Base-by-base conservation (phyloP, 2,113 vertebrate genomes). In the Tachuris rubrigastra region DNA sequence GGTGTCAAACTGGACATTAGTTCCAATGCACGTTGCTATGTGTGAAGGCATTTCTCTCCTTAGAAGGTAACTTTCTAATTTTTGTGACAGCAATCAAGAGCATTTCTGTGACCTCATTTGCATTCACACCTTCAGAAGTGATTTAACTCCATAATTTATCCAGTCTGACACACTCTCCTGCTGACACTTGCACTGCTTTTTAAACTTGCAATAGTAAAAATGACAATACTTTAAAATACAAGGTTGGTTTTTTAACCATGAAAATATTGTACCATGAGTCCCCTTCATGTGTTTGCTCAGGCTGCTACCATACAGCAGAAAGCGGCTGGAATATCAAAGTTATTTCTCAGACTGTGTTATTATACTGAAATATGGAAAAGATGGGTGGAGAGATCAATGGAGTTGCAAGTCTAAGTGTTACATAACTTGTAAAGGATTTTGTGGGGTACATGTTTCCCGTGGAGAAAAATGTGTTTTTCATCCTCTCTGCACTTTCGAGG, bases 111-210 rank as follows among this genome's bases (percentile, higher is more conserved):
- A 28, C 31, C 12, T 71, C 4, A 8, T 39, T 75, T 75, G 17
- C 41, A 11, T 56, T 87, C 7, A 17, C 6, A 11, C 35, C 37
- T 53, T 71, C 65, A 63, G 65, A 55, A 87, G 22, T 44, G 46
- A 58, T 75, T 84, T 62, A 58, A 23, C 28, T 82, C 30, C 23
- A 4, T 0, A 0, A 31, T 50, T 50, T 30, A 30, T 17, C 42
- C 58, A n/a, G 22, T 28, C 16, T 65, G 49, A 59, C 30, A 37
- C 10, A 11, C 0, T 0, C 5, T 74, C 6, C 42, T 41, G 22
- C 12, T 52, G 46, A 10, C 18, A 37, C 6, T 14, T 85, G 25
- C 42, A 50, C 15, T 71, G 25, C 11, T 5, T 85, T 75, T 39
- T 79, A 30, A 82, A 59, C 46, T 63, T 82, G 12, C 25, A 67